Evolutionary conservation across 2,113 vertebrate genomes (phyloP), one percentile per base, ranked within the genome.

Genomic region (Mellivora capensis): DNA sequence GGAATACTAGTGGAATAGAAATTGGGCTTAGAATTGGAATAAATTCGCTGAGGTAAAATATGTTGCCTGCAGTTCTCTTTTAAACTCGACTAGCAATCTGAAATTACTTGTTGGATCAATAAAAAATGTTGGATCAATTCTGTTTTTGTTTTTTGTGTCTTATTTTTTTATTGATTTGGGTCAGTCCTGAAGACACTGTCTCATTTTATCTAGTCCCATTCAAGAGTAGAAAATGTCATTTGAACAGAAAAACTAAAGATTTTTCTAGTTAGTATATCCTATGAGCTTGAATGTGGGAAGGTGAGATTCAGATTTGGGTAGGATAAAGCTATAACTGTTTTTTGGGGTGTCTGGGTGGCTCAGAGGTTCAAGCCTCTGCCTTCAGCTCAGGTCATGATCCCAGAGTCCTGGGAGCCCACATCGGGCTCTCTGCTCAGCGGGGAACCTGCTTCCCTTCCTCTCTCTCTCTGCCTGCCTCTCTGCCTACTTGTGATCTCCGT

Each of bases 141-240:
- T 69, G 25, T 14, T 89, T 93, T 61, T 86, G 20, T 25, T 37
- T 96, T 88, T 69, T 44, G 10, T 85, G 54, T 77, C 94, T 94
- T 49, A 27, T 59, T 62, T 87, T 76, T 90, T 81, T 0, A 84
- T 81, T 93, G 9, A 88, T 80, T 87, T 69, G 3, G 47, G 12
- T 95, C 44, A 85, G 64, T 71, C 44, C 25, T 85, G 6, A 95
- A 77, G 39, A 52, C 7, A 84, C 72, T 59, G 49, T 94, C 8
- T 96, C 71, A 94, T 83, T 52, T 47, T 6, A 61, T 57, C 7
- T 76, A 29, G 8, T 25, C 77, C 42, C 4, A 87, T 20, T 69
- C 42, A 57, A 72, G 31, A 83, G 10, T 67, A 74, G 34, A 97
- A 96, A 87, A 79, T 34, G 87, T 13, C 61, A 87, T 94, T 94